Percentiles rank a stretch among this genome's conserved stretches.
These are phyloP conservation scores for Parotocinclus haroldoi DNA, from an alignment of 2,797 vertebrate species.

Conservation along the genomic window DNA sequence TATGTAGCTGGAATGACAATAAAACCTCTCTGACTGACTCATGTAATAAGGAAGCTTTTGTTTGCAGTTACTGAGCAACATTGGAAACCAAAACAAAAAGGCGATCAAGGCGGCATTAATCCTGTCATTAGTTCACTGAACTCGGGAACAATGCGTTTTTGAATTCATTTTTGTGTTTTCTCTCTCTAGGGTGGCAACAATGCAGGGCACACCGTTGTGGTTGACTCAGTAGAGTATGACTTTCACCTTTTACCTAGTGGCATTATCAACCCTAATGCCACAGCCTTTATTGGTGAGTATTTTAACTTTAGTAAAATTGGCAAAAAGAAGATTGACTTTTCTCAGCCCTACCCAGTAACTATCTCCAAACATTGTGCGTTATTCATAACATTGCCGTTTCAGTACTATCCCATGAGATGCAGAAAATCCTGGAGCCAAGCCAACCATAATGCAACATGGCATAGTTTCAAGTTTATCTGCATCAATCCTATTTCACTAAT, in stretches of 20 bases:
- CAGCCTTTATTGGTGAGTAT: constrained; percentile 92
- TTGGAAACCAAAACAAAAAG: no score
- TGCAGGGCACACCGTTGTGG: constrained; percentile 96
- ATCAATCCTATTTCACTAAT: constrained; percentile 49
- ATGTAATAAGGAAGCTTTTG: no score
- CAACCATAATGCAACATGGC: constrained; percentile 10
- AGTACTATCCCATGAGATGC: not conserved
- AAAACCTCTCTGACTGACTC: no score
- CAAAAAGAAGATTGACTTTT: not conserved
- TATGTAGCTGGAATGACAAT: no score
- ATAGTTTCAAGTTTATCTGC: constrained; percentile 37
- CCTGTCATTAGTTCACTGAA: no score
- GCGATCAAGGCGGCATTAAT: no score
- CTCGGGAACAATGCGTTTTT: not conserved
- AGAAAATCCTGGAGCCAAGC: constrained; percentile 2
- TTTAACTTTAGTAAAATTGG: not conserved
- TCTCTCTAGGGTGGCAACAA: constrained; percentile 90
- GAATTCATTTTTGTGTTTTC: not conserved
- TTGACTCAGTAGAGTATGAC: constrained; percentile 95
- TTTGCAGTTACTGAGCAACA: no score
- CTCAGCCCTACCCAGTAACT: not conserved
- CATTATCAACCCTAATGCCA: constrained; percentile 97
- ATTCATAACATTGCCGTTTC: not conserved
- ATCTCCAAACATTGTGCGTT: not conserved
- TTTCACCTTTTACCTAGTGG: constrained; percentile 98